phyloP scores from a whole-genome alignment of 2,113 vertebrate species.

The Triplophysa rosa region DNA sequence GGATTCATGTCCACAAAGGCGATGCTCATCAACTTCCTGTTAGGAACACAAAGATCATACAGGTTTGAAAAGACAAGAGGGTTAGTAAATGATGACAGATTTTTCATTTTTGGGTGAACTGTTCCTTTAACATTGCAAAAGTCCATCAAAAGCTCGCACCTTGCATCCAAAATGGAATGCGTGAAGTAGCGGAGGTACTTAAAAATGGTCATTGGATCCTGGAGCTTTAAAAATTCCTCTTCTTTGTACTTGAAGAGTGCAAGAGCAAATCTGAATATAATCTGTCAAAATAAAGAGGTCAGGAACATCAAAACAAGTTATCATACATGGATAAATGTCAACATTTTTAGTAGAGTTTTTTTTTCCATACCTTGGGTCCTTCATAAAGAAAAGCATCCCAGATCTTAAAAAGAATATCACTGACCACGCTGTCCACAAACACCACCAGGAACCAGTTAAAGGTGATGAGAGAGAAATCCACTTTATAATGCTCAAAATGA shows the following conservation, averaged over 20 bases:
- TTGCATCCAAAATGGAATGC: conserved; percentile 86
- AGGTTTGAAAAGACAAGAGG: not conserved
- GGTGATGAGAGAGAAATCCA: conserved; percentile 96
- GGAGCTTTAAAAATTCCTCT: conserved; percentile 90
- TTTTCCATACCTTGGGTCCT: conserved; percentile 87
- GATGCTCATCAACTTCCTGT: conserved; percentile 88
- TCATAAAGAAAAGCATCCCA: conserved; percentile 98
- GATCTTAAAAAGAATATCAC: conserved; percentile 95
- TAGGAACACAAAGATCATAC: not conserved
- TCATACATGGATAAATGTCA: not conserved
- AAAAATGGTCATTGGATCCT: conserved; percentile 91
- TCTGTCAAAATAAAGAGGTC: conserved; percentile 70
- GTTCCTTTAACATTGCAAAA: not conserved
- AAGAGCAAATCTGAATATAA: conserved; percentile 93
- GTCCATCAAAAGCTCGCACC: conserved; percentile 67
- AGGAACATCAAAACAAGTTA: not conserved
- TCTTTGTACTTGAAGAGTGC: conserved; percentile 96
- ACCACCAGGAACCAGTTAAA: conserved; percentile 99
- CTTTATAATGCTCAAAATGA: conserved; percentile 91
- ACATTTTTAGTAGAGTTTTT: not conserved
- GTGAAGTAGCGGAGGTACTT: conserved; percentile 95
- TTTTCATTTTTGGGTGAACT: too few species aligned
- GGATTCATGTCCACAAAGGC: conserved; percentile 97
- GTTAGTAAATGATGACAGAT: not conserved
- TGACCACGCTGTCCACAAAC: conserved; percentile 96